Percentiles rank a stretch among this genome's conserved stretches.
Evolutionary conservation across 1,140 invertebrate species (phyloP).

Genomic region (Monomorium pharaonis): DNA sequence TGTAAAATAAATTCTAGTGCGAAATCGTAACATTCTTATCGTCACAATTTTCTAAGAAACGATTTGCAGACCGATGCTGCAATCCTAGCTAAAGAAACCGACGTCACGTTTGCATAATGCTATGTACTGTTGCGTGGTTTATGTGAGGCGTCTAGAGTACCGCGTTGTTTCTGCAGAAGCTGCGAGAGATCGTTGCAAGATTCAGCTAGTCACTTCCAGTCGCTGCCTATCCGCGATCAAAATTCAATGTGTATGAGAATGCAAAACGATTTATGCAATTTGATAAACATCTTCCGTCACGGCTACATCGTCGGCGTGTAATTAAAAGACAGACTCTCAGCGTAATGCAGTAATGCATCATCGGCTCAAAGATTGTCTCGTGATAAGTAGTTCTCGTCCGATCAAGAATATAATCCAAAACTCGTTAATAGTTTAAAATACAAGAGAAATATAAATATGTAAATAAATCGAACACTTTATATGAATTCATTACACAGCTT

Average conservation of each 20-base stretch:
- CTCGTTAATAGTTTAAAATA: background rate
- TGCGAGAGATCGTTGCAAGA: background rate
- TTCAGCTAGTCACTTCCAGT: slow-evolving; percentile 14
- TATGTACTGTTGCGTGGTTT: background rate
- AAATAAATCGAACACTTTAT: background rate
- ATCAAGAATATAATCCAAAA: background rate
- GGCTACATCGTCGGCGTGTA: background rate
- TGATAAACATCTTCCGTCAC: slow-evolving; percentile 37
- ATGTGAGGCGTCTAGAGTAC: background rate
- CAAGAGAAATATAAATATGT: background rate
- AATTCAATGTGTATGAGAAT: background rate
- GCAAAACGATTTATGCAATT: background rate
- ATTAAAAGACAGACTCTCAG: slow-evolving; percentile 12
- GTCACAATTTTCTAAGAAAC: background rate
- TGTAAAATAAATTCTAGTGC: background rate
- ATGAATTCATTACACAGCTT: background rate
- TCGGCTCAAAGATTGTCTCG: slow-evolving; percentile 1
- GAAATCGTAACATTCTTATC: background rate
- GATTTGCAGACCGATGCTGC: slow-evolving; percentile 30
- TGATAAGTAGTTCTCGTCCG: background rate
- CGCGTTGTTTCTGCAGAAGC: background rate
- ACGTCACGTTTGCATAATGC: slow-evolving; percentile 30
- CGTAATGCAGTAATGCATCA: slow-evolving; percentile 6
- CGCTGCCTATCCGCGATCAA: background rate
- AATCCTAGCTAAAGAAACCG: background rate